phyloP scores from a whole-genome alignment of 2,797 vertebrate genomes.

The Labroides dimidiatus region DNA sequence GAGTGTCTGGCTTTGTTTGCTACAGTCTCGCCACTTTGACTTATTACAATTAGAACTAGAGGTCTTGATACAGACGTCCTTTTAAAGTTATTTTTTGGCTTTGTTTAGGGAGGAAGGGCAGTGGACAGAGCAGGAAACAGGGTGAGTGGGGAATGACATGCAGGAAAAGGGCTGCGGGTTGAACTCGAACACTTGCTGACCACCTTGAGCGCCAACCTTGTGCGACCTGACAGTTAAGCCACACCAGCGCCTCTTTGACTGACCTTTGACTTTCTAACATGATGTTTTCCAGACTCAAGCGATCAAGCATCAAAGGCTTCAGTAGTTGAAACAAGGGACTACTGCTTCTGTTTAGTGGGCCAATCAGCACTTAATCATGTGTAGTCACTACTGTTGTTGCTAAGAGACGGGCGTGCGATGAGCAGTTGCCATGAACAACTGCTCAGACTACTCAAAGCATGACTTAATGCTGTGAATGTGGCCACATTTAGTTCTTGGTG shows the following conservation, averaged over 20 bases:
- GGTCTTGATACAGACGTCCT: neutral
- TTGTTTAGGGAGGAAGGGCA: too few species aligned
- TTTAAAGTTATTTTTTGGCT: too few species aligned
- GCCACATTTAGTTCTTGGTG: conserved; percentile 34
- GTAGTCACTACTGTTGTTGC: conserved; percentile 71
- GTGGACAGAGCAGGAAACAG: too few species aligned
- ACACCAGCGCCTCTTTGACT: too few species aligned
- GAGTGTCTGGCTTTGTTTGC: conserved; percentile 8
- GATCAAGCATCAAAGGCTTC: conserved; percentile 28
- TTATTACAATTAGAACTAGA: neutral
- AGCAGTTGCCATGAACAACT: conserved; percentile 50
- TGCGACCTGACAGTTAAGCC: too few species aligned
- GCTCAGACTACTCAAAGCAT: conserved; percentile 47
- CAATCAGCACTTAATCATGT: conserved; percentile 69
- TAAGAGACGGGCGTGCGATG: conserved; percentile 62
- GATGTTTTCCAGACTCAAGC: conserved; percentile 31
- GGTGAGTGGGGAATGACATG: too few species aligned
- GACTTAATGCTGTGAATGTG: conserved; percentile 48
- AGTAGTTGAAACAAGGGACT: conserved; percentile 35
- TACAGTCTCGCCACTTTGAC: neutral
- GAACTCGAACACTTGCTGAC: too few species aligned
- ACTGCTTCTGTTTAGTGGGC: conserved; percentile 37
- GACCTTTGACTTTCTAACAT: conserved; percentile 26
- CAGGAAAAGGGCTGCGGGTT: too few species aligned
- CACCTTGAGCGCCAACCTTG: too few species aligned